Base-by-base conservation (phyloP, 2,888 invertebrate species). In the Cordilura impudica region DNA sequence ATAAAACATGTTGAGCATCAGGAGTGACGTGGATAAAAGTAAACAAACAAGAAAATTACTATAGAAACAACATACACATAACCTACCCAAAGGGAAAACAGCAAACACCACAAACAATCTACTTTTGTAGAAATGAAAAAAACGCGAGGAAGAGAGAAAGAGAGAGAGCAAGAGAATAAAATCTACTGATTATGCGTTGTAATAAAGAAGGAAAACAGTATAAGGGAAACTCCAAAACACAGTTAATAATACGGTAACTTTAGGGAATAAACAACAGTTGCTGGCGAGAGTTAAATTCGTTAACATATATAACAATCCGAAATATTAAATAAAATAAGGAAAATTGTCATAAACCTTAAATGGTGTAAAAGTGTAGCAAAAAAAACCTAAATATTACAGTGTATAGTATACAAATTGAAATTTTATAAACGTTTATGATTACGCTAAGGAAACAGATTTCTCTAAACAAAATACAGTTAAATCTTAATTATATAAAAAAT, bases 161-260 rank as follows among this genome's bases (percentile, higher is more conserved):
- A 60, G 21, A 16, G 31, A 18, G 26, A 18, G 53, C 14, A 61
- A 63, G 35, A 29, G 19, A 8, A 63, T 14, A 8, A 5, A 8
- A 14, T 19, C 26, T 18, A 45, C 23, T 21, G 74, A 71, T 70
- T 51, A 21, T 70, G 79, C 71, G 73, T 53, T 54, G 4, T 49
- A 74, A 72, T 63, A 61, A 79, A 67, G 56, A 70, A 29, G 10
- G 56, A 76, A 76, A 63, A 63, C 26, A 67, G 45, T 31, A 31
- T 3, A 2, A 45, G 35, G 6, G 23, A 61, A 73, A 78, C 74
- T 78, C 58, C 58, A 70, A 39, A 74, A 66, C 71, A 75, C 61
- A 79, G 71, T 58, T 56, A 53, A 75, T 63, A 75, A 79, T 45
- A 72, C 75, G 71, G 75, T 67, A 72, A 79, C 71, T 79, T 79